These are phyloP conservation scores for Aegithalos caudatus DNA, from an alignment of 2,113 vertebrate species.

Conservation along the genomic window DNA sequence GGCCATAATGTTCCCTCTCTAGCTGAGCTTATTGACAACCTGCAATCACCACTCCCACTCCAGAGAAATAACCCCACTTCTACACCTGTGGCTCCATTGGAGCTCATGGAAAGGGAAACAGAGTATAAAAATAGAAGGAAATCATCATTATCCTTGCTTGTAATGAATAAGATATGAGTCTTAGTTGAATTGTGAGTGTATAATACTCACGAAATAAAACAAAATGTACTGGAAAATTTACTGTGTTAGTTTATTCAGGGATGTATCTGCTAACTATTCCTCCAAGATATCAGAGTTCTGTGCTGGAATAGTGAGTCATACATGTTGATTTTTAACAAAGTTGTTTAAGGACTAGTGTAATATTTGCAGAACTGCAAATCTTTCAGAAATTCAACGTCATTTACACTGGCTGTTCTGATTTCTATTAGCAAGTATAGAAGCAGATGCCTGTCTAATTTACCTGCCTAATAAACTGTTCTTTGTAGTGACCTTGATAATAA, in stretches of 20 bases:
- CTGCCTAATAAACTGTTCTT: not conserved
- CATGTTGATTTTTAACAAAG: not conserved
- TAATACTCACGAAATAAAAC: not conserved
- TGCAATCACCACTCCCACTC: not conserved
- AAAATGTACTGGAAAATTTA: not conserved
- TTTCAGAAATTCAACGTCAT: not conserved
- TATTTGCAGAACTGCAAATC: not conserved
- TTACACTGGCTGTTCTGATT: not conserved
- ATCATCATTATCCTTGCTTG: not conserved
- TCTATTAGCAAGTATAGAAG: not conserved
- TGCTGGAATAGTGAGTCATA: not conserved
- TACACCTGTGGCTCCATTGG: not conserved
- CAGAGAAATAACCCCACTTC: not conserved
- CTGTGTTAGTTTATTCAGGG: not conserved
- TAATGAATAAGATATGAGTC: not conserved
- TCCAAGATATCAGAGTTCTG: not conserved
- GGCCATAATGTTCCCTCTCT: not conserved
- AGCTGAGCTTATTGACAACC: accelerated
- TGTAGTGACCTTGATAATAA: not conserved
- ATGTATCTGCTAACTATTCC: not conserved
- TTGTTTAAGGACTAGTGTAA: not conserved
- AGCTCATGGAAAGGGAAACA: not conserved
- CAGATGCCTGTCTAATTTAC: not conserved
- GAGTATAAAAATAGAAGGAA: not conserved
- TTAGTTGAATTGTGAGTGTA: not conserved